Evolutionary conservation across 2,113 vertebrate species (phyloP), one percentile per base, ranked within the genome.

Genomic region (Callorhinus ursinus): DNA sequence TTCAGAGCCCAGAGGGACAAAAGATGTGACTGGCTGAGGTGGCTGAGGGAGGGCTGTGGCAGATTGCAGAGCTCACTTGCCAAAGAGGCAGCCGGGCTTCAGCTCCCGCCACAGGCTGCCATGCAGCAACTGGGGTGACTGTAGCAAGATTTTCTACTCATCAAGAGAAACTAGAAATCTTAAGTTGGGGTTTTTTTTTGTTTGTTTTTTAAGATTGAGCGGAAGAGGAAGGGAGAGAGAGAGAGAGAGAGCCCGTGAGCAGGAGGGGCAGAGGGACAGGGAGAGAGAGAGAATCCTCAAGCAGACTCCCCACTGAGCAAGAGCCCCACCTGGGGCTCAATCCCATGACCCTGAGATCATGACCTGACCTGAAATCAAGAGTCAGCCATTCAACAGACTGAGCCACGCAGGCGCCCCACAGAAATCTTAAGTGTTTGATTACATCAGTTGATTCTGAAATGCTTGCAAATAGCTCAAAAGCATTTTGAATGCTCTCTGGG

Each of bases 401-500:
- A 69, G 67, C 33, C n/a, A 18, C 33, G 4, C 67, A 36, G 33
- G n/a, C 3, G 16, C 33, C 33, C 67, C 7, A 1, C 24, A 71
- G 74, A 33, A 39, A 85, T 91, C 88, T 76, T 53, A 72, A 87
- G 5, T 9, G 53, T 79, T 65, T 26, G 33, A 83, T 69, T 57
- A 84, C 42, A 91, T 93, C 49, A 21, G 18, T 24, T 57, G 51
- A 87, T 74, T 93, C 65, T 94, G 79, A 88, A 95, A 93, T 74
- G 6, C 49, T 72, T n/a, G 51, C 49, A 96, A 87, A 76, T 76
- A 87, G 89, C 49, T 85, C 5, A 53, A 85, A 97, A 49, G 49
- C 39, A 93, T 49, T 95, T 79, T 93, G 53, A 87, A 67, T 79
- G n/a, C 2, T 71, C 83, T 87, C 51, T 84, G 80, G 28, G 19